Percentiles rank a stretch among this genome's conserved stretches.
Conservation (phyloP, 2,888 invertebrate species). For the Spodoptera exigua region DNA sequence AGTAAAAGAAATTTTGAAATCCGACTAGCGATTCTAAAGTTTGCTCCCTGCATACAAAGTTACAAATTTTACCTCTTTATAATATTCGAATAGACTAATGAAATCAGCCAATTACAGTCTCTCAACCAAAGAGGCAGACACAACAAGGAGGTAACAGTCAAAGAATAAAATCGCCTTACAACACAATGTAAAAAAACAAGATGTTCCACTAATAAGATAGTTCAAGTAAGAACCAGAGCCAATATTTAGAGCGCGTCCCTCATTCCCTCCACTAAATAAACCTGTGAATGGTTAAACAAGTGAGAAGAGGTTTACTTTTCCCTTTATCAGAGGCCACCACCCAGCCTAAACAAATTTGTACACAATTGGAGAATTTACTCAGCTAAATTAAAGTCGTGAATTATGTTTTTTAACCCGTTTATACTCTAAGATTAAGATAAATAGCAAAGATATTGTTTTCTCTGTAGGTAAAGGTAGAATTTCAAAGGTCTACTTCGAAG, state of each 20-base stretch:
- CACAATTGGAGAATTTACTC: conserved; percentile 70
- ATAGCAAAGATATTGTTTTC: conserved; percentile 12
- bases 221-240: neutral
- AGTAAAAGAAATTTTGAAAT: too few relatives aligned
- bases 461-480: conserved; percentile 3
- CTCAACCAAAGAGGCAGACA: too few relatives aligned
- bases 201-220: neutral
- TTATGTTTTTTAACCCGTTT: conserved; percentile 24
- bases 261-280: conserved; percentile 40
- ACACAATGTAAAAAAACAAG: too few relatives aligned
- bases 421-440: neutral
- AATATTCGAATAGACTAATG: too few relatives aligned
- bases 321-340: conserved; percentile 73
- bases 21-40: too few relatives aligned
- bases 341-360: conserved; percentile 75
- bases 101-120: too few relatives aligned
- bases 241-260: conserved; percentile 27
- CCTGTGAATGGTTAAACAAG: conserved; percentile 59
- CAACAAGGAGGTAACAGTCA: too few relatives aligned
- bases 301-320: conserved; percentile 66
- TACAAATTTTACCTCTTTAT: too few relatives aligned
- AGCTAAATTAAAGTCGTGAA: conserved; percentile 59
- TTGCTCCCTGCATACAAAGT: too few relatives aligned
- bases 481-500: too few relatives aligned
- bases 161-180: too few relatives aligned